These are phyloP conservation scores for Channallabes apus DNA, from an alignment of 2,797 vertebrate genomes.

Conservation along the genomic window DNA sequence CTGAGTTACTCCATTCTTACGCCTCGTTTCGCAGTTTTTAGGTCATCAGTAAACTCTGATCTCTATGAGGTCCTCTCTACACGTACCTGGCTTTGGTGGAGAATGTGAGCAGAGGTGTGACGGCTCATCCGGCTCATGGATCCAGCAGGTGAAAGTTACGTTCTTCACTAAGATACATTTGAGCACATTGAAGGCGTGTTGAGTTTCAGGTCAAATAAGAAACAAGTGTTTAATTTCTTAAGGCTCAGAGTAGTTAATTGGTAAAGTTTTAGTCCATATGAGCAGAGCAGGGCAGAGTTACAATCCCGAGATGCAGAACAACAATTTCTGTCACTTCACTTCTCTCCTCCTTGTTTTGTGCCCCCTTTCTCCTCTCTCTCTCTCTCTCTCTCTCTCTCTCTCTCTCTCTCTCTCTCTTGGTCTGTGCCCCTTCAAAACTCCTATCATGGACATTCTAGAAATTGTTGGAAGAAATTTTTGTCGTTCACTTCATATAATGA, in stretches of 20 bases:
- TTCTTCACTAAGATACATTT: conserved; percentile 77
- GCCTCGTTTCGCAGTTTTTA: not conserved
- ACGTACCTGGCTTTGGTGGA: conserved; percentile 77
- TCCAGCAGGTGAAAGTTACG: conserved; percentile 72
- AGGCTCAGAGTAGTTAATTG: not conserved
- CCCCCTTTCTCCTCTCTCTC: conserved; percentile 35
- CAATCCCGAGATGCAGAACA: not conserved
- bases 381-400: conserved; percentile 13
- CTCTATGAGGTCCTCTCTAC: not conserved
- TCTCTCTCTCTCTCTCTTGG: not conserved
- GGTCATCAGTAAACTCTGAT: not conserved
- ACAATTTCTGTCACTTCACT: conserved; percentile 16
- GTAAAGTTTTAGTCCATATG: not conserved
- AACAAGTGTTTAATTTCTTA: not conserved
- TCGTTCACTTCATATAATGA: not conserved
- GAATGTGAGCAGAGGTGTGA: conserved; percentile 71
- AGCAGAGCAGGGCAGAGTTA: not conserved
- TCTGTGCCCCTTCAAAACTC: not conserved
- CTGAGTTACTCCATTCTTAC: not conserved
- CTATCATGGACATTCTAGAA: not conserved
- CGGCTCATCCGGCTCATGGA: conserved; percentile 80
- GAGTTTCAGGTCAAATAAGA: conserved; percentile 14
- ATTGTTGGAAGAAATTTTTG: not conserved
- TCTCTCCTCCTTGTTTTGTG: conserved; percentile 19
- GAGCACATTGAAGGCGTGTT: conserved; percentile 61